Evolutionary conservation across 2,797 vertebrate genomes (phyloP).

Genomic region (Karalla daura): DNA sequence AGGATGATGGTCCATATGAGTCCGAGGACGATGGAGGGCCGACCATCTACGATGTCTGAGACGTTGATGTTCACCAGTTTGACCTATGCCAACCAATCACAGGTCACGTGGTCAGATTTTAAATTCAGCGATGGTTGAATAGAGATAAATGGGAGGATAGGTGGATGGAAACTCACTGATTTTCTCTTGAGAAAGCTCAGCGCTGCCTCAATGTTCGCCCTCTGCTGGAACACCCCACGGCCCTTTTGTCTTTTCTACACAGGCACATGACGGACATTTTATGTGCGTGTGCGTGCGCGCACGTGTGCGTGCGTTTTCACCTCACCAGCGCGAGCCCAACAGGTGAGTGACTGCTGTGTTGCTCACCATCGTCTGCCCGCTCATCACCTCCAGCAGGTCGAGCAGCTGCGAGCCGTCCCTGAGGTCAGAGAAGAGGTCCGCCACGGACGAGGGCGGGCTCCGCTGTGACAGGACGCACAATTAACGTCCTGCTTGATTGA

Average conservation of each 20-base stretch:
- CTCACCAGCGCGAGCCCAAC: too few species aligned
- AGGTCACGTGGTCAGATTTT: not conserved
- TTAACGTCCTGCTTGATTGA: not conserved
- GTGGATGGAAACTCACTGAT: conserved; percentile 80
- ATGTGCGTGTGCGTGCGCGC: too few species aligned
- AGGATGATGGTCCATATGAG: conserved; percentile 95
- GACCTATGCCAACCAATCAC: conserved; percentile 78
- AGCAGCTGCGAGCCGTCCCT: conserved; percentile 88
- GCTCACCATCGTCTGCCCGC: conserved; percentile 90
- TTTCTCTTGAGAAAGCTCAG: conserved; percentile 89
- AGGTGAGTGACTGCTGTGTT: too few species aligned
- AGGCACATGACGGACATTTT: not conserved
- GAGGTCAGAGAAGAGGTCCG: conserved; percentile 90
- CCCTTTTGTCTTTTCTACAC: conserved; percentile 89
- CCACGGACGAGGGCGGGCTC: conserved; percentile 80
- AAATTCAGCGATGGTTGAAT: not conserved
- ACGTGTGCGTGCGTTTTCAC: too few species aligned
- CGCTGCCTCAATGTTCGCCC: conserved; percentile 90
- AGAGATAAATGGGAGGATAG: too few species aligned
- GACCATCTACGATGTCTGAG: conserved; percentile 92
- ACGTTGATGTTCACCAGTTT: conserved; percentile 95
- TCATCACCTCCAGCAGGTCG: conserved; percentile 93
- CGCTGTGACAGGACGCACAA: conserved; percentile 78
- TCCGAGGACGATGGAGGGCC: conserved; percentile 92
- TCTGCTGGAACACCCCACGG: conserved; percentile 87